Base-by-base conservation (phyloP, 2,888 invertebrate genomes). In the Andrena haemorrhoa region DNA sequence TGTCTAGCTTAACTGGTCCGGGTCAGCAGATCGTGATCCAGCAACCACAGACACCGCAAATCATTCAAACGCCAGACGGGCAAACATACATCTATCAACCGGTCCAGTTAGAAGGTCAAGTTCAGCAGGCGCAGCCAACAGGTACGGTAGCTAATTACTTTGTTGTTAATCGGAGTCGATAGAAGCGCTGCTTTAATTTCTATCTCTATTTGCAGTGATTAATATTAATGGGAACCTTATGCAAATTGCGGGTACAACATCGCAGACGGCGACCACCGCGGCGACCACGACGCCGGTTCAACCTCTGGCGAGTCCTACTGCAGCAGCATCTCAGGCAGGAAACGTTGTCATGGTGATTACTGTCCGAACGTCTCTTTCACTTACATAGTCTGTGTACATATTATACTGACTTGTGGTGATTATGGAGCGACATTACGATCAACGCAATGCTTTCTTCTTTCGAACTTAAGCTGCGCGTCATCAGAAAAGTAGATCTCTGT, bases 31-130 rank as follows among this genome's bases (percentile, higher is more conserved):
- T 96, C 68, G 94, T 96, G 35, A 95, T 96, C 61, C 96, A 96
- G 86, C 95, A 96, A 72, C 95, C 96, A 6, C 96, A 95, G 87
- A 96, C 95, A 79, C 96, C 97, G 53, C 98, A 98, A 93, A 95
- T 98, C 58, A 96, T 98, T 49, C 98, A 98, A 93, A 97, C 98
- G 0, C 96, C 98, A 0, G 98, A 98, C 94, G 99, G 99, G 0
- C 98, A 98, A 94, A 98, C 98, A 0, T 97, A 97, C 89, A 96
- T 98, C 74, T 98, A 98, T 93, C 98, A 98, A 92, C 97, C 98
- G 0, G 95, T 96, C 47, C 94, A 95, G 61, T 92, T 96, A 23
- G 95, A 96, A 82, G 94, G 95, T 51, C 94, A 94, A 82, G 94
- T 95, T 69, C 95, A 95, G 88, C 95, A 95, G 83, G 93, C 95